Evolutionary conservation across 2,888 invertebrate genomes (phyloP).

Genomic region (Vesta saturnalis): DNA sequence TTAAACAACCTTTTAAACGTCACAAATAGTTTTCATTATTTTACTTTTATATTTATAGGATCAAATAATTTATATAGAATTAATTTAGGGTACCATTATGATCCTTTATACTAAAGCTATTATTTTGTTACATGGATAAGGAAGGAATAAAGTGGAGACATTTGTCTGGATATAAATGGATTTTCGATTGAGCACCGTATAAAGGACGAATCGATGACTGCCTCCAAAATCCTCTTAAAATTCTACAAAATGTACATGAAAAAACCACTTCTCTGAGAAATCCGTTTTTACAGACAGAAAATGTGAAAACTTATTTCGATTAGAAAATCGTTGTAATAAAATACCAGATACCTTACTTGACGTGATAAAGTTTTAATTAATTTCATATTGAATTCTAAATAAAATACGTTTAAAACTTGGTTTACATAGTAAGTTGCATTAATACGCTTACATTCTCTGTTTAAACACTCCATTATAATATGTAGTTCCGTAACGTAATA

Average conservation of each 20-base stretch:
- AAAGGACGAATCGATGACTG: constrained; percentile 33
- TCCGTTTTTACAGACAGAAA: not conserved
- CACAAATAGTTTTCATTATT: no score
- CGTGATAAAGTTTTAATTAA: no score
- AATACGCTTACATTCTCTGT: no score
- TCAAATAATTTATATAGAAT: constrained; percentile 12
- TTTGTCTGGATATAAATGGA: constrained; percentile 33
- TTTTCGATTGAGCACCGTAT: constrained; percentile 28
- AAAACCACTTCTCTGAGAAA: constrained; percentile 14
- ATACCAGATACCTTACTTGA: no score
- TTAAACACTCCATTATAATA: no score
- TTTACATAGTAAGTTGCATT: no score
- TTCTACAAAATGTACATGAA: constrained; percentile 21
- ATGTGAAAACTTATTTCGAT: not conserved
- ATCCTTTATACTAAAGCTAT: constrained; percentile 9
- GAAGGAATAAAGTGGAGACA: constrained; percentile 30
- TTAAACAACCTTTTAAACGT: no score
- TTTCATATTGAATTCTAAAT: no score
- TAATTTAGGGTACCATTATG: not conserved
- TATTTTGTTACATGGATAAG: constrained; percentile 17
- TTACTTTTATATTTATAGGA: not conserved
- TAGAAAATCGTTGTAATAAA: not conserved
- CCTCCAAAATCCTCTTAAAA: constrained; percentile 16
- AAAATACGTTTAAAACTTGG: no score
- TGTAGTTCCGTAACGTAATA: no score